These are phyloP conservation scores for Teleiodes luculella DNA, from an alignment of 2,888 invertebrate species.

Conservation along the genomic window DNA sequence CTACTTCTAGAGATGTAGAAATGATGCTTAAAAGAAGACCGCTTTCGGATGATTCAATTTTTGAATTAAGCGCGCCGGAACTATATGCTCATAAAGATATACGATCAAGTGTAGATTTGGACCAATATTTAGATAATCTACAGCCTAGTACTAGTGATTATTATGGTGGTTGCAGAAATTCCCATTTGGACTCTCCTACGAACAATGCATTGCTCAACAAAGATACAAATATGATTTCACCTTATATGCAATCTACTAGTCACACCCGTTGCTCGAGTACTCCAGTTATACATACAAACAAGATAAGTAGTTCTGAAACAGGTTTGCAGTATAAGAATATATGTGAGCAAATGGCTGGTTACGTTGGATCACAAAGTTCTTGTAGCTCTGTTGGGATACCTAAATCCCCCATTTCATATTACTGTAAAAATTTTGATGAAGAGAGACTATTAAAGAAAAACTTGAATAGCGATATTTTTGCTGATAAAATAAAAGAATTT, in stretches of 20 bases:
- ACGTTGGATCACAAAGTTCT: slow-evolving; percentile 57
- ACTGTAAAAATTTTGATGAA: slow-evolving; percentile 64
- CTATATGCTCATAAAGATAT: slow-evolving; percentile 71
- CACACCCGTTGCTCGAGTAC: slow-evolving; percentile 62
- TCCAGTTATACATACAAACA: slow-evolving; percentile 46
- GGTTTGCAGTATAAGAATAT: slow-evolving; percentile 40
- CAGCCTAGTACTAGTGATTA: slow-evolving; percentile 63
- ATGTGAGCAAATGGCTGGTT: slow-evolving; percentile 49
- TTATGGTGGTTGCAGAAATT: slow-evolving; percentile 27
- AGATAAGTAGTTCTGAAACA: slow-evolving; percentile 30
- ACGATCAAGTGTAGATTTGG: slow-evolving; percentile 80
- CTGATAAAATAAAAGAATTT: slow-evolving; percentile 71
- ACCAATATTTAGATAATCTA: slow-evolving; percentile 83
- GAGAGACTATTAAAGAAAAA: slow-evolving; percentile 62
- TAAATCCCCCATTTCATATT: slow-evolving; percentile 69
- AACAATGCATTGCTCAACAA: slow-evolving; percentile 38
- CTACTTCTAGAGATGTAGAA: slow-evolving; percentile 73
- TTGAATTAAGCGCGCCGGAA: slow-evolving; percentile 81
- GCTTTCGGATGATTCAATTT: slow-evolving; percentile 85
- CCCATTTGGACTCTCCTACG: slow-evolving; percentile 36
- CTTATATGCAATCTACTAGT: slow-evolving; percentile 31
- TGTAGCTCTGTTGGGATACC: slow-evolving; percentile 55
- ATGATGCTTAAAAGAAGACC: slow-evolving; percentile 84
- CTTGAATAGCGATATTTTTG: slow-evolving; percentile 55
- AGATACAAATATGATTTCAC: slow-evolving; percentile 40